Conservation (phyloP, 2,113 vertebrate genomes). For the Vicugna pacos region DNA sequence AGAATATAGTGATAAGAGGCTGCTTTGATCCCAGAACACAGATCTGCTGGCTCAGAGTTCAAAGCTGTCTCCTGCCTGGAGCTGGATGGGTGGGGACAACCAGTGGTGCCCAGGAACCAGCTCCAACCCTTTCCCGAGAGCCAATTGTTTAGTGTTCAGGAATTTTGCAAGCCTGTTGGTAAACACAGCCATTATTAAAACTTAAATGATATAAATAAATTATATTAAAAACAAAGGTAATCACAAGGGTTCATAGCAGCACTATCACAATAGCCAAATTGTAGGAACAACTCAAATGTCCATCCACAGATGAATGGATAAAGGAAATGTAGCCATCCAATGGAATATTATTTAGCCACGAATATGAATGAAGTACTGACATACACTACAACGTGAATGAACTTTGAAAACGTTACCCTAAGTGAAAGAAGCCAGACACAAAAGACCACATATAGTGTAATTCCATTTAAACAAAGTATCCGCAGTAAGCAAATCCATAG, state of each 20-base stretch:
- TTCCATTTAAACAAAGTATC: not conserved
- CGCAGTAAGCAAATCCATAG: not conserved
- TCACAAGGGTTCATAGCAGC: not conserved
- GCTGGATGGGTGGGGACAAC: not conserved
- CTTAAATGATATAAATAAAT: not conserved
- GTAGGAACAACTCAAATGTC: not conserved
- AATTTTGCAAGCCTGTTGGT: not conserved
- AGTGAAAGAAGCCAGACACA: not conserved
- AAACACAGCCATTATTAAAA: not conserved
- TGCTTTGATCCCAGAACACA: too few relatives aligned
- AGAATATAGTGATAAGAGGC: not conserved
- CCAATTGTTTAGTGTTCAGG: not conserved
- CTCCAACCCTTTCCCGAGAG: not conserved
- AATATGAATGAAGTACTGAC: not conserved
- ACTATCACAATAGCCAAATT: not conserved
- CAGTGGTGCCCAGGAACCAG: too few relatives aligned
- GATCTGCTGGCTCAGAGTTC: not conserved
- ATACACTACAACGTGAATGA: rapidly evolving
- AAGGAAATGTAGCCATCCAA: not conserved
- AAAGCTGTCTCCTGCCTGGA: not conserved
- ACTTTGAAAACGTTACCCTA: not conserved
- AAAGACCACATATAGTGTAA: not conserved
- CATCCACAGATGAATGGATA: not conserved
- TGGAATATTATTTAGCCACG: not conserved
- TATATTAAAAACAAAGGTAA: not conserved